Conservation (phyloP, 1,140 invertebrate species). For the Physella acuta region DNA sequence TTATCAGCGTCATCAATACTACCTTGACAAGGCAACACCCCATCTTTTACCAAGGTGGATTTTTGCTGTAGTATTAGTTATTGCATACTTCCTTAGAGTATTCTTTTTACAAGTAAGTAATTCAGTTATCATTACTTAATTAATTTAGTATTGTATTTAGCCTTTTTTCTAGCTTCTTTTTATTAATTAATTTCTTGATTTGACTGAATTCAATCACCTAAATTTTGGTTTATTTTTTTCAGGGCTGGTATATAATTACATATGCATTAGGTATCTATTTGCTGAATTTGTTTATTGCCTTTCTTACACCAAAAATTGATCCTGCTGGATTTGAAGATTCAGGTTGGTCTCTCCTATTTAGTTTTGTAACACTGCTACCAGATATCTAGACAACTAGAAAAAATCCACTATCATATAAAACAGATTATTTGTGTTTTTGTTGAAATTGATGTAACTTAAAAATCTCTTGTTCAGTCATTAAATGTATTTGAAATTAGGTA, state of each 20-base stretch:
- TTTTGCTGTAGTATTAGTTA: conserved; percentile 29
- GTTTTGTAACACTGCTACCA: neutral
- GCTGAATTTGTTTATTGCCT: conserved; percentile 98
- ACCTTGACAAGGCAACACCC: conserved; percentile 47
- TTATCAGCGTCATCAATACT: conserved; percentile 46
- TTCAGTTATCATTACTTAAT: neutral
- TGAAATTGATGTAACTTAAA: neutral
- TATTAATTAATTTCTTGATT: neutral
- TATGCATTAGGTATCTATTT: conserved; percentile 99
- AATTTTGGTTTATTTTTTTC: conserved; percentile 58
- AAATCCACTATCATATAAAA: neutral
- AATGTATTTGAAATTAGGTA: neutral
- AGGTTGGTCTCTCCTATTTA: conserved; percentile 20
- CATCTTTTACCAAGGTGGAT: conserved; percentile 41
- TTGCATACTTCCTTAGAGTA: conserved; percentile 44
- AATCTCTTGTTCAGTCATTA: neutral
- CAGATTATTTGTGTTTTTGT: neutral
- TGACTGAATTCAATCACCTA: neutral
- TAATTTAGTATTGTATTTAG: neutral
- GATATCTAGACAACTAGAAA: neutral
- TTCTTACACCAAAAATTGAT: conserved; percentile 98
- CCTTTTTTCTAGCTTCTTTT: neutral
- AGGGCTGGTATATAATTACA: conserved; percentile 99
- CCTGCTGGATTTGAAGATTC: conserved; percentile 82
- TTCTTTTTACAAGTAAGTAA: conserved; percentile 45